Conservation (phyloP, 2,113 vertebrate genomes). For the Scopus umbretta region DNA sequence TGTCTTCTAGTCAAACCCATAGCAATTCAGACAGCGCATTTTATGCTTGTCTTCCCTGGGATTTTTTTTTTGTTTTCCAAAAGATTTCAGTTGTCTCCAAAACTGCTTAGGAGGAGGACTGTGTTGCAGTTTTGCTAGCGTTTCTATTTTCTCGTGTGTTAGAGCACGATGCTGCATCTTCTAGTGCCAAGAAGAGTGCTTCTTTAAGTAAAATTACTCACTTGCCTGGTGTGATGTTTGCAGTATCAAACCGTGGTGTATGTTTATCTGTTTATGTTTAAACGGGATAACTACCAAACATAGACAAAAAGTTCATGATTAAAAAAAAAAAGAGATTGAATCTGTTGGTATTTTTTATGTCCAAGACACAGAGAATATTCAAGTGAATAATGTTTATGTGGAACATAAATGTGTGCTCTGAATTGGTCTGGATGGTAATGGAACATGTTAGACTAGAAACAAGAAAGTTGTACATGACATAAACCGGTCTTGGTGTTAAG, state of each 20-base stretch:
- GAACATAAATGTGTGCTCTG: neutral
- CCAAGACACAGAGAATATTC: neutral
- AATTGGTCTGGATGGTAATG: neutral
- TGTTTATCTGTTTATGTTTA: neutral
- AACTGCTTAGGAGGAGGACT: neutral
- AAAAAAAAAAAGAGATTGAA: neutral
- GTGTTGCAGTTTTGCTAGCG: neutral
- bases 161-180: neutral
- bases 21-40: neutral
- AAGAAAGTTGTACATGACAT: neutral
- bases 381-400: neutral
- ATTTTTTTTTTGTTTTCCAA: neutral
- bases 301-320: neutral
- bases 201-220: neutral
- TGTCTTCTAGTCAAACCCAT: neutral
- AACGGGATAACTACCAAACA: neutral
- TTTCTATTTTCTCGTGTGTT: accelerated
- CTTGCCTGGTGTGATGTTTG: neutral
- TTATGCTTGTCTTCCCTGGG: neutral
- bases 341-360: neutral
- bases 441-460: neutral
- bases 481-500: neutral
- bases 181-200: neutral
- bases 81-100: neutral
- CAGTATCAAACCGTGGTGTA: neutral